These are phyloP conservation scores for Diarsia mendica DNA, from an alignment of 2,888 invertebrate genomes.

Conservation along the genomic window DNA sequence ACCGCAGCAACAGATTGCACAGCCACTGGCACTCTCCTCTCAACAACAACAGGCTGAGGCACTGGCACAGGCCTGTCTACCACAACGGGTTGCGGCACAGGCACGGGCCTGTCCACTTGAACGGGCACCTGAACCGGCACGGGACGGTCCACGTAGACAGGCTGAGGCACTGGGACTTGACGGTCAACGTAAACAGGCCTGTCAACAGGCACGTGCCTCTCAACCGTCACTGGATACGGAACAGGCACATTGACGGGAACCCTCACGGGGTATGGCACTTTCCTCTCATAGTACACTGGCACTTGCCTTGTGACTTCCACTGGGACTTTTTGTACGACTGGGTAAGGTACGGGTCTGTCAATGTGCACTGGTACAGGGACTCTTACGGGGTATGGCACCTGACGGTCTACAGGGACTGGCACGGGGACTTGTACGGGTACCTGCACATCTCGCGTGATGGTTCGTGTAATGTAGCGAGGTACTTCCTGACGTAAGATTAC, in stretches of 20 bases:
- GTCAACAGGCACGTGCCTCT: conserved; percentile 90
- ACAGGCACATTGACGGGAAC: conserved; percentile 89
- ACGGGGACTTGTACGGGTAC: conserved; percentile 88
- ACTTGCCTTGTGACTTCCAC: conserved; percentile 88
- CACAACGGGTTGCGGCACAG: conserved; percentile 82
- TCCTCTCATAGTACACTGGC: conserved; percentile 87
- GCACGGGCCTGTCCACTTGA: conserved; percentile 89
- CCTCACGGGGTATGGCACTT: conserved; percentile 87
- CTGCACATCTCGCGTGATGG: conserved; percentile 85
- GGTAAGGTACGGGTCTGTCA: conserved; percentile 88
- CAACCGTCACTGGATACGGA: conserved; percentile 91
- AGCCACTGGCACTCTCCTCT: conserved; percentile 62
- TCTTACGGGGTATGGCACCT: conserved; percentile 87
- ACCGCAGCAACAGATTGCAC: conserved; percentile 53
- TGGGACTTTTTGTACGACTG: conserved; percentile 88
- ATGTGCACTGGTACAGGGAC: conserved; percentile 89
- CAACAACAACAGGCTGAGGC: conserved; percentile 64
- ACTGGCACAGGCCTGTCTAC: conserved; percentile 72
- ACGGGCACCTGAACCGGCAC: conserved; percentile 91
- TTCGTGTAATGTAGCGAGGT: conserved; percentile 85
- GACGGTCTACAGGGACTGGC: conserved; percentile 86
- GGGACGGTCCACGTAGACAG: conserved; percentile 90
- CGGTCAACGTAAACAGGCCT: conserved; percentile 91
- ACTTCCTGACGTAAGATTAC: conserved; percentile 86
- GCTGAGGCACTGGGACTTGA: conserved; percentile 86